Evolutionary conservation across 2,888 invertebrate species (phyloP).

Genomic region (Adineta ricciae): DNA sequence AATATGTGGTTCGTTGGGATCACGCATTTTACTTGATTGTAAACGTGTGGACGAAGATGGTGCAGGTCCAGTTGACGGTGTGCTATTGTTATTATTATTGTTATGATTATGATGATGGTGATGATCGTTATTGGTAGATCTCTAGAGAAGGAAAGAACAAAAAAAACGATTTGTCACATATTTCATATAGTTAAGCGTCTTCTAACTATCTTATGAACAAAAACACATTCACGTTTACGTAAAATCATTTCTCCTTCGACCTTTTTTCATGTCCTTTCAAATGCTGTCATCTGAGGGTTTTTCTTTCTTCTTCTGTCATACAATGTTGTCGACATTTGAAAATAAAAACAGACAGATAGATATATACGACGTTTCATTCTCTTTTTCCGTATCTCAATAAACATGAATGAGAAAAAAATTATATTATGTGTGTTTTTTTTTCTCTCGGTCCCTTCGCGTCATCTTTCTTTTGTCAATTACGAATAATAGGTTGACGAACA

Average conservation of each 20-base stretch:
- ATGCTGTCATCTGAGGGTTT: background rate
- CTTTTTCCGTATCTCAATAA: background rate
- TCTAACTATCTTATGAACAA: background rate
- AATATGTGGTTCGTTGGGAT: slow-evolving; percentile 33
- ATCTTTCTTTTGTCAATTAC: slow-evolving; percentile 13
- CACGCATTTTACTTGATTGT: slow-evolving; percentile 18
- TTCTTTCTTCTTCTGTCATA: background rate
- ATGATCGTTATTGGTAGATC: background rate
- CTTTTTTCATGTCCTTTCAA: background rate
- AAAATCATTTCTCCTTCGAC: background rate
- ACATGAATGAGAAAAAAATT: background rate
- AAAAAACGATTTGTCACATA: background rate
- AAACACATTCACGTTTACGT: background rate
- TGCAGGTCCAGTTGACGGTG: background rate
- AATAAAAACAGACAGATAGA: background rate
- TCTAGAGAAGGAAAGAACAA: background rate
- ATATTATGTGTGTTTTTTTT: no score
- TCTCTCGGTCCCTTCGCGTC: background rate
- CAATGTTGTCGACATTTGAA: background rate
- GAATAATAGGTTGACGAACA: slow-evolving; percentile 18
- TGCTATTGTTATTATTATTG: background rate
- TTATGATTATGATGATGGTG: background rate
- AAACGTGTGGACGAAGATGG: background rate
- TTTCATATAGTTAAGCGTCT: background rate
- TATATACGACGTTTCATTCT: background rate